Evolutionary conservation across 2,888 invertebrate genomes (phyloP).

Genomic region (Schizotus pectinicornis): DNA sequence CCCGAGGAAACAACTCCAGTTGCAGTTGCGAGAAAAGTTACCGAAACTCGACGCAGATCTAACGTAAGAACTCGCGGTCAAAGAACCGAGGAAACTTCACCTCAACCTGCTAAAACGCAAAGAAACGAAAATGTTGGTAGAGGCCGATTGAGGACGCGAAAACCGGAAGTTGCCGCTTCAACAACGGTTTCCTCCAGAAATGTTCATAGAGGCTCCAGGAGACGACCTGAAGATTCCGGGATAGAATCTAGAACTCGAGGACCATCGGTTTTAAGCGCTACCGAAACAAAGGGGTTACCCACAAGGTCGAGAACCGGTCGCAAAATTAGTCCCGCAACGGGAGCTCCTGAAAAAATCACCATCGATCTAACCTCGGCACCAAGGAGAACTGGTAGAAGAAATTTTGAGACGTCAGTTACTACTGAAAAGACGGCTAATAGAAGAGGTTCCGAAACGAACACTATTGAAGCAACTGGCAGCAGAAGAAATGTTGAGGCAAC

Average conservation of each 20-base stretch:
- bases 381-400: conserved; percentile 5
- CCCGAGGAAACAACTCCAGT: conserved; percentile 12
- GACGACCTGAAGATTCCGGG: conserved; percentile 12
- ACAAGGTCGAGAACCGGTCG: conserved; percentile 47
- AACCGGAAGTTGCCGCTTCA: neutral
- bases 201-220: conserved; percentile 19
- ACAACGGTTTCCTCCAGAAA: conserved; percentile 11
- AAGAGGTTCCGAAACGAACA: neutral
- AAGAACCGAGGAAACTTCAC: conserved; percentile 20
- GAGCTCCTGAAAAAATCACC: conserved; percentile 32
- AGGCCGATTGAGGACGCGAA: neutral
- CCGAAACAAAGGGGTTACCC: conserved; percentile 38
- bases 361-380: conserved; percentile 24
- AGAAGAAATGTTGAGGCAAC: conserved; percentile 14
- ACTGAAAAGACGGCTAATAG: neutral
- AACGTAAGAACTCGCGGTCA: conserved; percentile 21
- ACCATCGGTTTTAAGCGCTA: conserved; percentile 38
- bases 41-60: conserved; percentile 12
- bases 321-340: conserved; percentile 29
- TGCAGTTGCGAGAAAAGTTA: conserved; percentile 7
- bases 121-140: neutral
- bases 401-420: conserved; percentile 11
- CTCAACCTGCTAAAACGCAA: conserved; percentile 28
- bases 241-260: conserved; percentile 23
- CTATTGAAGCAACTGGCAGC: neutral